phyloP scores from a whole-genome alignment of 2,113 vertebrate species.

The Vulpes lagopus region DNA sequence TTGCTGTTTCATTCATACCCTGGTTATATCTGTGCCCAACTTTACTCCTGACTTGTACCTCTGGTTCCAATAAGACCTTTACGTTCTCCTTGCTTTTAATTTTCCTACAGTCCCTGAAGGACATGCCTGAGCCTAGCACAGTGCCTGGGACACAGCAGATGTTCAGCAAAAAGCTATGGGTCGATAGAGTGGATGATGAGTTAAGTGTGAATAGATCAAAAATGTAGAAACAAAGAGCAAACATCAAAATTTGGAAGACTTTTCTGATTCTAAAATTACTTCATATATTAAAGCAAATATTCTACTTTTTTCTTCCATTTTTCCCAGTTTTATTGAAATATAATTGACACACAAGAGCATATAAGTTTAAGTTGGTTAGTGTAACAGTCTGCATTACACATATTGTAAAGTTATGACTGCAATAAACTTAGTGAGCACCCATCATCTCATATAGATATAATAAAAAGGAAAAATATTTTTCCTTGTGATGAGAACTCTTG shows the following conservation, averaged over 20 bases:
- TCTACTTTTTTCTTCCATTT: background rate
- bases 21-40: background rate
- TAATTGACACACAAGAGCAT: background rate
- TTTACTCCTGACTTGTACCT: background rate
- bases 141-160: background rate
- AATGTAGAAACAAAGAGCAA: background rate
- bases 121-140: background rate
- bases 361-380: background rate
- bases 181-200: rapidly evolving
- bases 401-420: background rate
- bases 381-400: no score
- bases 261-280: background rate
- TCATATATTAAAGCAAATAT: background rate
- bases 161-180: background rate
- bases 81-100: background rate
- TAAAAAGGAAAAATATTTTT: background rate
- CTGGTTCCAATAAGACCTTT: background rate
- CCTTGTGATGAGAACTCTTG: background rate
- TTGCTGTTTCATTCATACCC: background rate
- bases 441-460: background rate
- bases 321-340: background rate
- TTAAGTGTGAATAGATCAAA: background rate
- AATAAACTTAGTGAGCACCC: background rate
- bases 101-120: background rate
- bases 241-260: background rate